Evolutionary conservation across 2,113 vertebrate genomes (phyloP).

Genomic region (Mixornis gularis): DNA sequence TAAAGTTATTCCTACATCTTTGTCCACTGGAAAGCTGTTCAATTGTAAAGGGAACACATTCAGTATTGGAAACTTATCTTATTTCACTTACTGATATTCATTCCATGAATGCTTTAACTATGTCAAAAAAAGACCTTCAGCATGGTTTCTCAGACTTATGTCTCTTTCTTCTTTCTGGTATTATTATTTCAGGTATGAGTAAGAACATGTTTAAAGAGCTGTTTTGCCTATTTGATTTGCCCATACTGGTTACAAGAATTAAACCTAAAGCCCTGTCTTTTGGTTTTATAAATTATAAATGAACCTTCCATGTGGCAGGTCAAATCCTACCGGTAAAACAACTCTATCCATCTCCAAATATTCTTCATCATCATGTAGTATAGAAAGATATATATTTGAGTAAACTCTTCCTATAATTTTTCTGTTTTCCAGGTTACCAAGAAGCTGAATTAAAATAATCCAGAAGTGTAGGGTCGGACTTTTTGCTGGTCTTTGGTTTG

Average conservation of each 20-base stretch:
- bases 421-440: not conserved
- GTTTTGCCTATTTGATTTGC: not conserved
- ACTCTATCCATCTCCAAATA: not conserved
- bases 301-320: not conserved
- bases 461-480: not conserved
- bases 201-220: not conserved
- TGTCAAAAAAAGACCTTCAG: not conserved
- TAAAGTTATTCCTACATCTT: not conserved
- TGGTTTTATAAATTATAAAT: not conserved
- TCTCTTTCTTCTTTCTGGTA: not conserved
- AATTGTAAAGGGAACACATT: not conserved
- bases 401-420: not conserved
- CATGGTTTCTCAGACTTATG: not conserved
- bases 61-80: not conserved
- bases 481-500: not conserved
- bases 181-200: not conserved
- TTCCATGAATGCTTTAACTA: not conserved
- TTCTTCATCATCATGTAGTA: not conserved
- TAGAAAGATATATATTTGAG: not conserved
- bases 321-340: not conserved
- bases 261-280: not conserved
- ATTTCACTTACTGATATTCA: not conserved
- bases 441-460: not conserved
- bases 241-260: not conserved
- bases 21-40: not conserved